Conservation (phyloP, 2,888 invertebrate species). For the Himalopsyche japonica region DNA sequence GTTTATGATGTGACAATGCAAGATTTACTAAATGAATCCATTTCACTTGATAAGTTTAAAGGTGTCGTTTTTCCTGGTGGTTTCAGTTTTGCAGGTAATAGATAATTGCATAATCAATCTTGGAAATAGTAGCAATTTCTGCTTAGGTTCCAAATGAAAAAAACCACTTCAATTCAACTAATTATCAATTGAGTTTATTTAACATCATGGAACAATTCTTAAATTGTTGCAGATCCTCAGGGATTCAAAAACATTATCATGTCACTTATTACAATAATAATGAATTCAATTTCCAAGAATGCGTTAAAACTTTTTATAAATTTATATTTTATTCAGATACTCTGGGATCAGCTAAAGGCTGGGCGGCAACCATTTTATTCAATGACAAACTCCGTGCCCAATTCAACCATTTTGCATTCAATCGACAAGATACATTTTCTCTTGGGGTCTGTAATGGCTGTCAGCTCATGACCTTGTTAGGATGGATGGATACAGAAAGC, state of each 20-base stretch:
- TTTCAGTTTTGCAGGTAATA: conserved; percentile 93
- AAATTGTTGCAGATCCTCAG: too few relatives aligned
- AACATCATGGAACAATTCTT: too few relatives aligned
- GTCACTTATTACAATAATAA: too few relatives aligned
- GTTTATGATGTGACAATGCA: conserved; percentile 96
- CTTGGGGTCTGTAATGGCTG: conserved; percentile 99
- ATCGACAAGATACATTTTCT: conserved; percentile 84
- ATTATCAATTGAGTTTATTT: too few relatives aligned
- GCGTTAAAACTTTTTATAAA: neutral
- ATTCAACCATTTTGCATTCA: conserved; percentile 72
- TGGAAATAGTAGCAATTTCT: neutral
- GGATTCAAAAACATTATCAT: too few relatives aligned
- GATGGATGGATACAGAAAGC: conserved; percentile 68
- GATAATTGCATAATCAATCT: neutral
- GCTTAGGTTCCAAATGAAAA: too few relatives aligned
- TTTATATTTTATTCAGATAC: conserved; percentile 67
- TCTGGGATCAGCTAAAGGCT: conserved; percentile 95
- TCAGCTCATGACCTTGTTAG: conserved; percentile 91
- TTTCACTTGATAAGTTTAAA: conserved; percentile 77
- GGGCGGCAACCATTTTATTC: conserved; percentile 91
- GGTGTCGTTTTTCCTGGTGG: conserved; percentile 96
- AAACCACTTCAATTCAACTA: too few relatives aligned
- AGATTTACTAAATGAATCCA: conserved; percentile 73
- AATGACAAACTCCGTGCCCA: conserved; percentile 75
- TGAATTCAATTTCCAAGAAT: neutral